Percentiles rank a stretch among this genome's conserved stretches.
These are phyloP conservation scores for Drosophila hamatofila DNA, from an alignment of 2,888 invertebrate species.

Conservation along the genomic window DNA sequence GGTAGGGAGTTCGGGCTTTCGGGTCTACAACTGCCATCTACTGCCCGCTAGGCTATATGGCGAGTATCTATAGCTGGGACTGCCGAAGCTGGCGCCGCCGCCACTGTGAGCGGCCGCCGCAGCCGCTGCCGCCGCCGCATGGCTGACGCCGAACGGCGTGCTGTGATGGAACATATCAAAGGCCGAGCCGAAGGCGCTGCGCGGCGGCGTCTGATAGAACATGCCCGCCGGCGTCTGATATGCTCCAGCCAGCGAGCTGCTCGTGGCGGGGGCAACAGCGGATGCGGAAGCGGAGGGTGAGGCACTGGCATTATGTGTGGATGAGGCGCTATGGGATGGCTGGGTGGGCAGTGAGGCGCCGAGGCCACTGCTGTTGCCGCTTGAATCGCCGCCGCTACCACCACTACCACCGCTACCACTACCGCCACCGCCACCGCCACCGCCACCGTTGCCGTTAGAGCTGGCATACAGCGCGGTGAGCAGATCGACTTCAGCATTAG, in stretches of 20 bases:
- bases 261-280: conserved; percentile 52
- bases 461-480: conserved; percentile 77
- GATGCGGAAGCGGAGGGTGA: conserved; percentile 59
- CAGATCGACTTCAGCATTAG: conserved; percentile 70
- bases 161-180: conserved; percentile 86
- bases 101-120: conserved; percentile 79
- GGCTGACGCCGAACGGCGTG: conserved; percentile 84
- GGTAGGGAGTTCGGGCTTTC: neutral
- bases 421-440: conserved; percentile 25
- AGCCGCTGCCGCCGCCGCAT: conserved; percentile 71
- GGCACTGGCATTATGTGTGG: conserved; percentile 76
- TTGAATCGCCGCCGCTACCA: conserved; percentile 50
- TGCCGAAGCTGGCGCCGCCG: conserved; percentile 83
- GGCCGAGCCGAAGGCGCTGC: conserved; percentile 83
- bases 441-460: conserved; percentile 43
- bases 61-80: conserved; percentile 85
- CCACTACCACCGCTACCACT: conserved; percentile 31
- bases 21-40: conserved; percentile 84
- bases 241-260: conserved; percentile 59
- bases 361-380: conserved; percentile 76
- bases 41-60: conserved; percentile 84
- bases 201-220: conserved; percentile 85
- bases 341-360: conserved; percentile 81
- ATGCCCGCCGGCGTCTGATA: conserved; percentile 77
- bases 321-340: conserved; percentile 75